Evolutionary conservation across 2,888 invertebrate genomes (phyloP).

Genomic region (Sarcophaga subvicina): DNA sequence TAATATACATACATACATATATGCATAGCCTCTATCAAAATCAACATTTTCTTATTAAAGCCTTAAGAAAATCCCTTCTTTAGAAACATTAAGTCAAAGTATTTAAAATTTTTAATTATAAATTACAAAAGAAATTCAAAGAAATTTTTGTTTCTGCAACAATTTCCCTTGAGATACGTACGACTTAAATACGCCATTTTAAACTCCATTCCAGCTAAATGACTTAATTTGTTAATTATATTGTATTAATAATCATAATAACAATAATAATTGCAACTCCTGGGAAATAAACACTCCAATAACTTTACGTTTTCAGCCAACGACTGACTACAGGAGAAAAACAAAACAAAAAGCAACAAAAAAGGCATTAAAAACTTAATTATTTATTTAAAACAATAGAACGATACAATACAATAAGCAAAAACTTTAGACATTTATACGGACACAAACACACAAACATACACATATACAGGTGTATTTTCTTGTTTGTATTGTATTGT

Average conservation of each 20-base stretch:
- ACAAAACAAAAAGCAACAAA: neutral
- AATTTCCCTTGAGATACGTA: too few species aligned
- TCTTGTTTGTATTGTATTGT: too few species aligned
- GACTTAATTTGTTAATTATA: constrained; percentile 41
- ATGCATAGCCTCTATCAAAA: too few species aligned
- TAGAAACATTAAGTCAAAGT: too few species aligned
- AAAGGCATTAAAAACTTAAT: constrained; percentile 46
- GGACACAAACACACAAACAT: neutral
- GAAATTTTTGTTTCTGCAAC: too few species aligned
- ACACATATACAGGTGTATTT: constrained; percentile 3
- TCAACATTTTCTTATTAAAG: too few species aligned
- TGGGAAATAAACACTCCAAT: constrained; percentile 16
- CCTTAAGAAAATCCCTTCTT: too few species aligned
- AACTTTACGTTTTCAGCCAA: neutral
- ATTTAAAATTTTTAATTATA: too few species aligned
- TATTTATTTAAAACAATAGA: constrained; percentile 40
- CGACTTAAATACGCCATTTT: too few species aligned
- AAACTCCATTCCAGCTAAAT: constrained; percentile 20
- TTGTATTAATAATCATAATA: neutral
- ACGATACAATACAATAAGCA: neutral
- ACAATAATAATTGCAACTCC: constrained; percentile 29
- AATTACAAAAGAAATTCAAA: too few species aligned
- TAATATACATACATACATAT: too few species aligned
- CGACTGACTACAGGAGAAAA: neutral
- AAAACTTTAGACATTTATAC: neutral